A percentile compares a stretch with the other conserved stretches of the same genome.
Conservation (phyloP, 1,140 invertebrate species). For the Neodiprion lecontei region DNA sequence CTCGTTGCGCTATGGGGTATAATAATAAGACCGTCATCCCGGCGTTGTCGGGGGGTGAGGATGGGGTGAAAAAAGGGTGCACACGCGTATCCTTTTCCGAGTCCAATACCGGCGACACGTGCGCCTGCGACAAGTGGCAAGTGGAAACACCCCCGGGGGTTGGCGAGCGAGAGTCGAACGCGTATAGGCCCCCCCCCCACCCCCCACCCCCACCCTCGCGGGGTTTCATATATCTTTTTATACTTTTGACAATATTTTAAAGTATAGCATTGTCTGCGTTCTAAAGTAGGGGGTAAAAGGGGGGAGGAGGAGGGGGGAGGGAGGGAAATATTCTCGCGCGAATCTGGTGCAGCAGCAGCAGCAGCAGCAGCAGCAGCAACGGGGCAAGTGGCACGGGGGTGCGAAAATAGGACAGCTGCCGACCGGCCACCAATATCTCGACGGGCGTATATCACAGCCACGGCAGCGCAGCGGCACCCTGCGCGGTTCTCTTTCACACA, state of each 20-base stretch:
- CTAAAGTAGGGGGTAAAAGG: neutral
- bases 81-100: conserved; percentile 39
- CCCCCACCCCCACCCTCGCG: conserved; percentile 34
- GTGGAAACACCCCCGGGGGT: neutral
- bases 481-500: too few relatives aligned
- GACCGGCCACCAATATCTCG: conserved; percentile 59
- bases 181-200: too few relatives aligned
- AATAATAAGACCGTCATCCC: neutral
- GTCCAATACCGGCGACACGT: conserved; percentile 54
- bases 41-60: neutral
- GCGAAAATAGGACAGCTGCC: conserved; percentile 56
- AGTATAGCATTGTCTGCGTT: conserved; percentile 48
- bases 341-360: too few relatives aligned
- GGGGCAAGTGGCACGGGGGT: conserved; percentile 20
- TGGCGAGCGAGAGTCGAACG: too few relatives aligned
- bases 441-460: conserved; percentile 50
- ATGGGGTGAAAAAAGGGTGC: conserved; percentile 1
- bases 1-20: conserved; percentile 13
- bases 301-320: neutral
- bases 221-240: conserved; percentile 53
- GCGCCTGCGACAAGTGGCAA: conserved; percentile 56
- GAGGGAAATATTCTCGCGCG: neutral
- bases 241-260: conserved; percentile 59
- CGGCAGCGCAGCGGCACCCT: neutral
- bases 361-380: too few relatives aligned